Conservation (phyloP, 2,113 vertebrate genomes). For the Seriola quinqueradiata region DNA sequence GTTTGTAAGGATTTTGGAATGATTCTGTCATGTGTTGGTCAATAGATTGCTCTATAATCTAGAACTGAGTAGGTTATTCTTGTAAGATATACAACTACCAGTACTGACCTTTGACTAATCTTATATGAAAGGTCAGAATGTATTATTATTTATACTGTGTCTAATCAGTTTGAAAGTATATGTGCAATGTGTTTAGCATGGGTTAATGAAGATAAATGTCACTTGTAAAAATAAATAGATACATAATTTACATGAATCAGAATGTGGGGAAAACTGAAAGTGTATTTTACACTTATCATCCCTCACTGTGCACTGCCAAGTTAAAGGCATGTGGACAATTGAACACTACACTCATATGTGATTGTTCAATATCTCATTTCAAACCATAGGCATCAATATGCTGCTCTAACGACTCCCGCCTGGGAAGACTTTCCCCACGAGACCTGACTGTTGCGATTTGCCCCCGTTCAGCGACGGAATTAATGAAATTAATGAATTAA, state of each 20-base stretch:
- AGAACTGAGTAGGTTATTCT: neutral
- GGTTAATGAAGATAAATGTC: slow-evolving; percentile 10
- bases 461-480: too few relatives aligned
- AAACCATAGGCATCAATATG: too few relatives aligned
- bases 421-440: too few relatives aligned
- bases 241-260: neutral
- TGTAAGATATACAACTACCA: neutral
- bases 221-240: neutral
- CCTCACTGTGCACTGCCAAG: too few relatives aligned
- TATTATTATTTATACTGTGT: slow-evolving; percentile 3
- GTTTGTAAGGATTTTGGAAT: neutral
- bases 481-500: too few relatives aligned
- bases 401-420: neutral
- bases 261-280: neutral
- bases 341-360: too few relatives aligned
- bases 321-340: too few relatives aligned
- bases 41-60: neutral
- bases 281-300: too few relatives aligned
- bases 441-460: too few relatives aligned
- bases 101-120: neutral
- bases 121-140: slow-evolving; percentile 10
- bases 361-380: too few relatives aligned
- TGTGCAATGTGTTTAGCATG: neutral
- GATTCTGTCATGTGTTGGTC: neutral
- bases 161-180: slow-evolving; percentile 3